phyloP scores from a whole-genome alignment of 30 jellyfish, hydroid and myxozoan genomes.

The Calvadosia cruxmelitensis region DNA sequence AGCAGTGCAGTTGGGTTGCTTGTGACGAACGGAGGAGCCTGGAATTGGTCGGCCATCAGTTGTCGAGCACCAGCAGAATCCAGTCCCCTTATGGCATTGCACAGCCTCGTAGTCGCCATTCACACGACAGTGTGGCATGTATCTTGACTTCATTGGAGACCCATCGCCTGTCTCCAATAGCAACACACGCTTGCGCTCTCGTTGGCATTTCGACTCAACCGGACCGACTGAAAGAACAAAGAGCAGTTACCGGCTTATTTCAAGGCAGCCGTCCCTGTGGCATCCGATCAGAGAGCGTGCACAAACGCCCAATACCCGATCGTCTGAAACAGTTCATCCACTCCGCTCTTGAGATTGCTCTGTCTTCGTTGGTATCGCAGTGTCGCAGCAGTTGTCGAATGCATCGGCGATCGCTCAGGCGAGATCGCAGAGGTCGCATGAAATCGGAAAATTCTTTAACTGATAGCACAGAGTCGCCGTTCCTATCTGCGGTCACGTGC shows the following conservation, averaged over 20 bases:
- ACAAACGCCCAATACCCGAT: conserved; percentile 2
- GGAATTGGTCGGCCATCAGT: conserved; percentile 70
- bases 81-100: conserved; percentile 63
- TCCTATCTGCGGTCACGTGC: conserved; percentile 29
- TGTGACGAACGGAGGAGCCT: conserved; percentile 46
- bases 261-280: not conserved
- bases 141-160: no score
- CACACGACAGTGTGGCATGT: conserved; percentile 39
- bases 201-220: conserved; percentile 47
- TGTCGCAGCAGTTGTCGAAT: conserved; percentile 39
- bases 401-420: conserved; percentile 50
- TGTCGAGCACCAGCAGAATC: conserved; percentile 80
- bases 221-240: not conserved
- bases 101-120: conserved; percentile 32
- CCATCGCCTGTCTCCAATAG: conserved; percentile 8
- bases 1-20: conserved; percentile 40
- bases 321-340: conserved; percentile 49
- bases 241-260: no score
- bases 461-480: conserved; percentile 40
- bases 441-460: conserved; percentile 6
- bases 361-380: conserved; percentile 58
- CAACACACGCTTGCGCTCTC: conserved; percentile 17
- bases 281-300: not conserved
- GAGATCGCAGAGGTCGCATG: conserved; percentile 35
- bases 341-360: conserved; percentile 33